phyloP scores from a whole-genome alignment of 2,888 invertebrate genomes.

The Mesorhabditis spiculigera region DNA sequence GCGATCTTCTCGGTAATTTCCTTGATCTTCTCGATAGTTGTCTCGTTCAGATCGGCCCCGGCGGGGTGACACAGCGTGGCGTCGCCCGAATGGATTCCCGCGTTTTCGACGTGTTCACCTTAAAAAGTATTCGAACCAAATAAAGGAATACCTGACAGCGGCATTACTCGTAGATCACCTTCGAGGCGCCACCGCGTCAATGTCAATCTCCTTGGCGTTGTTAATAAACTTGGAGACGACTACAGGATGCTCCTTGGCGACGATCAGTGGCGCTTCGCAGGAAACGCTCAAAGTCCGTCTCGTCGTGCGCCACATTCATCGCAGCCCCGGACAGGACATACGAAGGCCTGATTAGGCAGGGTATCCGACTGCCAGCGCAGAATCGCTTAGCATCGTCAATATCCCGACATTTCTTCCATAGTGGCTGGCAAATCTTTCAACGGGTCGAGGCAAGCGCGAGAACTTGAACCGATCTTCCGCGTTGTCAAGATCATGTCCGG shows the following conservation, averaged over 20 bases:
- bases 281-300: constrained; percentile 85
- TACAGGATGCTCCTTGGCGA: constrained; percentile 92
- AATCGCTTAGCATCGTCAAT: constrained; percentile 66
- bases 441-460: constrained; percentile 85
- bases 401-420: constrained; percentile 93
- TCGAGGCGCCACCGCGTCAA: constrained; percentile 94
- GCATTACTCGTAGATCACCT: constrained; percentile 88
- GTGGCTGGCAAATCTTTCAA: constrained; percentile 88
- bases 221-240: constrained; percentile 95
- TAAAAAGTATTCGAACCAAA: constrained; percentile 64
- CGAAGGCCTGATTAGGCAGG: constrained; percentile 92
- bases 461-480: constrained; percentile 99
- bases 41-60: constrained; percentile 78
- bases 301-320: constrained; percentile 94
- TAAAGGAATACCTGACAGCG: constrained; percentile 73
- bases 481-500: constrained; percentile 92
- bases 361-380: constrained; percentile 78
- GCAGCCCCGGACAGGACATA: constrained; percentile 98
- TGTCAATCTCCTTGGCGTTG: constrained; percentile 80
- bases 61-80: constrained; percentile 95
- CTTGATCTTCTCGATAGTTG: constrained; percentile 82
- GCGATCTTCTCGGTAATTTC: constrained; percentile 84
- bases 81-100: constrained; percentile 88
- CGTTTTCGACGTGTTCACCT: constrained; percentile 62
- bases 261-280: constrained; percentile 77